These are phyloP conservation scores for Atopsyche davidsoni DNA, from an alignment of 1,140 invertebrate species.

Conservation along the genomic window DNA sequence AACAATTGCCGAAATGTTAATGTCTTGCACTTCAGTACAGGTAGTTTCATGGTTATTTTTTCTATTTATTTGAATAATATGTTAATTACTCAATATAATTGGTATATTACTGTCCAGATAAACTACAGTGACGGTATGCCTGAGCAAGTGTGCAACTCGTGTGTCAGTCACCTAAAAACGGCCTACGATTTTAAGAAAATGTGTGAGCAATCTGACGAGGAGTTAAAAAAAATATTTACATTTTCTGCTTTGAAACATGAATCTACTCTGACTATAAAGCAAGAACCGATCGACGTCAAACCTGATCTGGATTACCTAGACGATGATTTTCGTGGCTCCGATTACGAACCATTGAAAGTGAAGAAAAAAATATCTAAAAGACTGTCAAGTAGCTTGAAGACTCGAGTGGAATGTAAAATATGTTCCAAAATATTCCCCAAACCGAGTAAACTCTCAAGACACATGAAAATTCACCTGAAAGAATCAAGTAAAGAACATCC, in stretches of 20 bases:
- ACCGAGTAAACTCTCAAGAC: conserved; percentile 19
- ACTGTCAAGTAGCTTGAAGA: conserved; percentile 2
- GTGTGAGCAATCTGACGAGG: conserved; percentile 24
- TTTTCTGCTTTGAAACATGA: conserved; percentile 13
- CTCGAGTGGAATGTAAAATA: conserved; percentile 20
- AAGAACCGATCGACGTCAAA: conserved; percentile 26
- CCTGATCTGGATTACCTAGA: conserved; percentile 22
- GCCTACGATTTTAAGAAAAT: conserved; percentile 27
- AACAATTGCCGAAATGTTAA: conserved; percentile 25
- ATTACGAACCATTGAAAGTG: conserved; percentile 23
- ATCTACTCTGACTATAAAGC: conserved; percentile 16
- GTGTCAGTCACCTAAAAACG: conserved; percentile 14
- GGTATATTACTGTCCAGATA: conserved; percentile 11
- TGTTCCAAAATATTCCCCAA: conserved; percentile 23
- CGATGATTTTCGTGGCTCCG: conserved; percentile 25
- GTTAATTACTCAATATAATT: not conserved
- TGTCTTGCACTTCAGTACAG: conserved; percentile 18
- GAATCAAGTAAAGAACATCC: conserved; percentile 22
- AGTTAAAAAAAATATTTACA: conserved; percentile 19
- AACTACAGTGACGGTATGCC: conserved; percentile 21
- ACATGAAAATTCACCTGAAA: conserved; percentile 20
- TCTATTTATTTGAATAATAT: not conserved
- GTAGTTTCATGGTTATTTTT: conserved; percentile 2
- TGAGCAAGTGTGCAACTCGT: conserved; percentile 24
- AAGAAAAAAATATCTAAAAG: conserved; percentile 23